phyloP scores from a whole-genome alignment of 2,113 vertebrate genomes.

The Megaptera novaeangliae region DNA sequence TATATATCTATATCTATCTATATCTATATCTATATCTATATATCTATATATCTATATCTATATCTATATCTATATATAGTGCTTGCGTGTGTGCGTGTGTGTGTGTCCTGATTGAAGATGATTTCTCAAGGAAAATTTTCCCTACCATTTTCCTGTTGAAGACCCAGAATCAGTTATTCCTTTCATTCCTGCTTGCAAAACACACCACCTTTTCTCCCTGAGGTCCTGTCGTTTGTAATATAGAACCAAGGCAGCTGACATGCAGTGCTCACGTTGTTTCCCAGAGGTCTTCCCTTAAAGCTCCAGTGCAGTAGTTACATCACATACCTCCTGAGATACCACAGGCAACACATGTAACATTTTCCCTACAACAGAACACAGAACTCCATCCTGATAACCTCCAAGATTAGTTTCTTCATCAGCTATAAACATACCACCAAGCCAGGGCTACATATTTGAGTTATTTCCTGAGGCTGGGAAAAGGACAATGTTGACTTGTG shows the following conservation, averaged over 20 bases:
- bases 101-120: neutral
- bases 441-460: neutral
- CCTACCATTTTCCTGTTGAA: neutral
- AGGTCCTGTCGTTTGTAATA: neutral
- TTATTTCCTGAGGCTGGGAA: neutral
- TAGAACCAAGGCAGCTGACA: neutral
- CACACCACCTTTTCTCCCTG: neutral
- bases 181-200: neutral
- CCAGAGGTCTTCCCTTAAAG: neutral
- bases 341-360: neutral
- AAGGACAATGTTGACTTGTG: neutral
- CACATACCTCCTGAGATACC: neutral
- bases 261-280: neutral
- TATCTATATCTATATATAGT: neutral
- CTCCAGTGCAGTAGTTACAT: neutral
- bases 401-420: neutral
- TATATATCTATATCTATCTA: neutral
- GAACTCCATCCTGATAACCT: neutral
- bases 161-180: neutral
- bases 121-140: neutral
- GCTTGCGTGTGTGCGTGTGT: neutral
- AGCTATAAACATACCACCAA: neutral
- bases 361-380: neutral
- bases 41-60: neutral
- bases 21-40: fast-evolving